Conservation (phyloP, 2,113 vertebrate species). For the Ascaphus truei region DNA sequence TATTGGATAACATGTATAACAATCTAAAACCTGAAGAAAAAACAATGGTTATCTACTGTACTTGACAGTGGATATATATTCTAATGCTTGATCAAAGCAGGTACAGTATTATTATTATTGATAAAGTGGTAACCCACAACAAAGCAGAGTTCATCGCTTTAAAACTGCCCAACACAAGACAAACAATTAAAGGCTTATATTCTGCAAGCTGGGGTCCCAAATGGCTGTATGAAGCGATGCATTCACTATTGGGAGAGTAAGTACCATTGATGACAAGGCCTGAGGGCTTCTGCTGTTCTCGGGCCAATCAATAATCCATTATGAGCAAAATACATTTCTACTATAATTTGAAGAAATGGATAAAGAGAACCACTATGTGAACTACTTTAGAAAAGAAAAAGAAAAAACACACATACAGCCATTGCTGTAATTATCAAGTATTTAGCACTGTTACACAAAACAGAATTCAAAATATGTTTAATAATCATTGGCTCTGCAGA, state of each 20-base stretch:
- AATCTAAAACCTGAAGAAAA: too few species aligned
- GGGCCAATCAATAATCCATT: constrained; percentile 92
- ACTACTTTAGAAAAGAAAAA: constrained; percentile 45
- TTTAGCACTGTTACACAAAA: background rate
- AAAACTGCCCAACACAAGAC: constrained; percentile 45
- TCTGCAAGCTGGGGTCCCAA: constrained; percentile 51
- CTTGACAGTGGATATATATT: too few species aligned
- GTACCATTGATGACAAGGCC: constrained; percentile 71
- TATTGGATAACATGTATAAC: too few species aligned
- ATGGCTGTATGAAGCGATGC: constrained; percentile 75
- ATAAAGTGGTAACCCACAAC: constrained; percentile 45
- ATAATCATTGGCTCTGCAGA: background rate
- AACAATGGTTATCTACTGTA: too few species aligned
- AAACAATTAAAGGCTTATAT: constrained; percentile 64
- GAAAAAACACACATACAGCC: constrained; percentile 42
- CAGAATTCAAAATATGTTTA: background rate
- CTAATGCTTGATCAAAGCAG: too few species aligned
- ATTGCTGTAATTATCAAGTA: background rate
- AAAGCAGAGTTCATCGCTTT: constrained; percentile 63
- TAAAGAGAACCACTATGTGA: constrained; percentile 63
- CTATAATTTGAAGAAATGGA: constrained; percentile 64
- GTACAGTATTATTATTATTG: too few species aligned
- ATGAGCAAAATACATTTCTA: constrained; percentile 79
- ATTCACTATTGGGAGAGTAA: constrained; percentile 76
- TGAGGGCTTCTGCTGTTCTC: constrained; percentile 71